phyloP scores from a whole-genome alignment of 2,888 invertebrate genomes.

The Trissolcus japonicus region DNA sequence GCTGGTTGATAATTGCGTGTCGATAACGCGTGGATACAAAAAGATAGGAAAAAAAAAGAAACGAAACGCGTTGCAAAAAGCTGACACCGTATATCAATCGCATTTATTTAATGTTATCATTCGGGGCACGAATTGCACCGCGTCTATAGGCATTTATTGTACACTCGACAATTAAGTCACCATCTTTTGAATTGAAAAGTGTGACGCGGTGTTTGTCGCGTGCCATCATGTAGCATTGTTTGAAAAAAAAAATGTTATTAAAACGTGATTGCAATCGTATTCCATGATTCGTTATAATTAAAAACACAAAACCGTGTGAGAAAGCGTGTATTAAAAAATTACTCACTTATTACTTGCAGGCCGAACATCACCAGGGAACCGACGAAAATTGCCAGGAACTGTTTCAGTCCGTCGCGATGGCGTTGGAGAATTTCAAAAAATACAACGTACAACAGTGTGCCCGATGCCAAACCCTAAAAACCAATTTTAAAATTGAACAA shows the following conservation, averaged over 20 bases:
- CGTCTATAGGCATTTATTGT: too few relatives aligned
- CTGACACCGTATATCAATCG: not conserved
- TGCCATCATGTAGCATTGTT: too few relatives aligned
- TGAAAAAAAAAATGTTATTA: too few relatives aligned
- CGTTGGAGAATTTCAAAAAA: constrained; percentile 93
- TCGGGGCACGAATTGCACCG: not conserved
- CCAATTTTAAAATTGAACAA: not conserved
- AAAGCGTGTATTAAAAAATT: constrained; percentile 37
- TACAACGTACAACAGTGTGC: constrained; percentile 96
- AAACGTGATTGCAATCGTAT: too few relatives aligned
- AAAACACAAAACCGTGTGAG: constrained; percentile 1
- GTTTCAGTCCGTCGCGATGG: constrained; percentile 80
- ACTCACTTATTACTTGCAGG: constrained; percentile 80
- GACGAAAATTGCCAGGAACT: constrained; percentile 81
- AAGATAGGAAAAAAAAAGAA: too few relatives aligned
- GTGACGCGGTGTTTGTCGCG: too few relatives aligned
- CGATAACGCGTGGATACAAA: too few relatives aligned
- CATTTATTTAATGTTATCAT: constrained; percentile 3
- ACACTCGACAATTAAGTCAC: too few relatives aligned
- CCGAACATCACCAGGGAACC: constrained; percentile 87
- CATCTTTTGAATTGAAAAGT: too few relatives aligned
- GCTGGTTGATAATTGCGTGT: too few relatives aligned
- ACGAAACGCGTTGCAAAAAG: too few relatives aligned
- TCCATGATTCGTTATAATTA: not conserved
- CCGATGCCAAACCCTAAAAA: constrained; percentile 90